Conservation (phyloP, 2,888 invertebrate species). For the Sisyra nigra region DNA sequence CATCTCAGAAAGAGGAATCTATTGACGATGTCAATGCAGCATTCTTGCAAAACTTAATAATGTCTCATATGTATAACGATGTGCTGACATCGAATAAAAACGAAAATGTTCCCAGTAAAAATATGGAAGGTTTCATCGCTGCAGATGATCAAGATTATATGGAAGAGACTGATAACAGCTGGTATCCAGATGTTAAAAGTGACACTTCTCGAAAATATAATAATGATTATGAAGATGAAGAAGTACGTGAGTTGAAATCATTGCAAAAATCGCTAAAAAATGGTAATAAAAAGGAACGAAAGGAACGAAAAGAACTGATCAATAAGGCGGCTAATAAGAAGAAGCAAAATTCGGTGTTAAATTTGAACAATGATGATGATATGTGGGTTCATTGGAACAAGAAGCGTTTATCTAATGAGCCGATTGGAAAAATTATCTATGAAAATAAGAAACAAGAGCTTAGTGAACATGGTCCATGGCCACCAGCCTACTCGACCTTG, state of each 20-base stretch:
- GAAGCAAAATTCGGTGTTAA: conserved; percentile 22
- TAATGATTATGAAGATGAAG: conserved; percentile 37
- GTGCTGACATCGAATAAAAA: conserved; percentile 20
- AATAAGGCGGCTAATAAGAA: conserved; percentile 9
- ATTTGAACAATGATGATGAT: conserved; percentile 18
- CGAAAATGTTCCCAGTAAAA: conserved; percentile 3
- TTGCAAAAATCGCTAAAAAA: conserved; percentile 33
- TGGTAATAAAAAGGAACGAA: background rate
- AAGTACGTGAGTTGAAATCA: conserved; percentile 46
- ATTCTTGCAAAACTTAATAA: conserved; percentile 48
- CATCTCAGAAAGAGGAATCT: conserved; percentile 18
- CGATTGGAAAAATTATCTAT: conserved; percentile 8
- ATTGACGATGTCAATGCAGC: conserved; percentile 37
- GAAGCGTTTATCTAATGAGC: conserved; percentile 20
- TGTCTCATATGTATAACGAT: conserved; percentile 47
- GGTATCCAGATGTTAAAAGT: conserved; percentile 9
- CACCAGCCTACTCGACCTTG: conserved; percentile 12
- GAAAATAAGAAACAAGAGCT: conserved; percentile 14
- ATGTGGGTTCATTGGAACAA: conserved; percentile 27
- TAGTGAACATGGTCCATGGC: conserved; percentile 13
- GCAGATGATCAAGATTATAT: conserved; percentile 9
- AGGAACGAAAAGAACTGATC: background rate
- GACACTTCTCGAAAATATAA: conserved; percentile 15
- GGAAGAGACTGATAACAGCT: background rate
- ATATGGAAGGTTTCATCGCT: conserved; percentile 8